phyloP scores from a whole-genome alignment of 2,113 vertebrate species.

The Rhea americana region DNA sequence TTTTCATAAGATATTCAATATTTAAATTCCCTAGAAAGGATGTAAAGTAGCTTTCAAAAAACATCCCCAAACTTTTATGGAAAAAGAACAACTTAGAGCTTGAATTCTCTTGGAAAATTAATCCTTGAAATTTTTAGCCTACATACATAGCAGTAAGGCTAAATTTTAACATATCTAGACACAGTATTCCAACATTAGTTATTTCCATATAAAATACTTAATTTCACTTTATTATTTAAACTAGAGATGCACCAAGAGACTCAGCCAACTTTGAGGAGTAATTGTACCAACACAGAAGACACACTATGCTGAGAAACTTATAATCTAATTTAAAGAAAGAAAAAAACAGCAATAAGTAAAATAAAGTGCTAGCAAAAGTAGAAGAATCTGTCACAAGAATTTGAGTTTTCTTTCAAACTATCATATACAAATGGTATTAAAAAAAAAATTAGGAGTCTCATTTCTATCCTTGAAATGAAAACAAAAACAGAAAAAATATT shows the following conservation, averaged over 20 bases:
- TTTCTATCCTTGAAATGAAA: background rate
- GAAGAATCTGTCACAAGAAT: background rate
- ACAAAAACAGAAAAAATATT: background rate
- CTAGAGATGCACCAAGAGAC: background rate
- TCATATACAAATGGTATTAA: background rate
- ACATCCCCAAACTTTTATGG: background rate
- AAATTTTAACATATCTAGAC: background rate
- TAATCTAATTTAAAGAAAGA: background rate
- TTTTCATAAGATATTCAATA: background rate
- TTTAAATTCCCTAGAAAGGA: background rate
- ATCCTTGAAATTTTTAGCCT: background rate
- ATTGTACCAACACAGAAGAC: background rate
- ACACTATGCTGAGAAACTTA: background rate
- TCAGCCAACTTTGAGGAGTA: background rate
- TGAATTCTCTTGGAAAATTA: background rate
- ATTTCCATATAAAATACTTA: background rate
- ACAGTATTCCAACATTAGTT: background rate
- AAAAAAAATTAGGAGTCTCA: too few relatives aligned
- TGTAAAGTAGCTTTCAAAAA: background rate
- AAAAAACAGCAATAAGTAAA: background rate
- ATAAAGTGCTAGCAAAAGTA: background rate
- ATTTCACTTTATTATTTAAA: background rate
- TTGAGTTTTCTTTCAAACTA: background rate
- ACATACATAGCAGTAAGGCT: background rate
- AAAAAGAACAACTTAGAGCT: background rate